phyloP scores from a whole-genome alignment of 2,797 vertebrate species.

The Oryzias sinensis region DNA sequence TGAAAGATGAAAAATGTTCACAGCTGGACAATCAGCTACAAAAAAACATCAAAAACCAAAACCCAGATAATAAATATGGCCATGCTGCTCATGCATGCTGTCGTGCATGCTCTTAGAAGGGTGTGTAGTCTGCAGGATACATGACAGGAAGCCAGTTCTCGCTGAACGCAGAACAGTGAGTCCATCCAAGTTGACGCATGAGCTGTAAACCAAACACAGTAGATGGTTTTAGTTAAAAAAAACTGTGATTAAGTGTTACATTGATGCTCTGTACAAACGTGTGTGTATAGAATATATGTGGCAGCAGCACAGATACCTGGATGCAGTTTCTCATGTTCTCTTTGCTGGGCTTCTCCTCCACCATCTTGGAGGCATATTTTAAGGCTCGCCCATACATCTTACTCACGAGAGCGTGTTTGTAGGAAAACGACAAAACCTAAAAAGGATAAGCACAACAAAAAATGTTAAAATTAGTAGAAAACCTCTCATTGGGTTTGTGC shows the following conservation, averaged over 20 bases:
- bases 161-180: conserved; percentile 88
- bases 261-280: background rate
- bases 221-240: background rate
- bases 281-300: no score
- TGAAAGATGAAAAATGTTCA: conserved; percentile 5
- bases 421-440: conserved; percentile 94
- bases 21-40: conserved; percentile 48
- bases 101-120: conserved; percentile 79
- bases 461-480: background rate
- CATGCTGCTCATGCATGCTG: conserved; percentile 36
- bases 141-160: conserved; percentile 97
- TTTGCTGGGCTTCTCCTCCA: conserved; percentile 96
- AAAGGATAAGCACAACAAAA: conserved; percentile 3
- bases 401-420: conserved; percentile 93
- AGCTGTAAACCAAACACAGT: conserved; percentile 72
- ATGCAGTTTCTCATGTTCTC: conserved; percentile 97
- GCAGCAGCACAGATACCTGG: conserved; percentile 77
- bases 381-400: conserved; percentile 95
- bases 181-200: conserved; percentile 94
- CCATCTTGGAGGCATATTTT: conserved; percentile 92
- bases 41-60: conserved; percentile 42
- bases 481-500: no score
- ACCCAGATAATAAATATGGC: conserved; percentile 24
- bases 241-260: background rate
- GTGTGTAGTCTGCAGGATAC: conserved; percentile 93